phyloP scores from a whole-genome alignment of 2,797 vertebrate genomes.

The Tangara arthus region DNA sequence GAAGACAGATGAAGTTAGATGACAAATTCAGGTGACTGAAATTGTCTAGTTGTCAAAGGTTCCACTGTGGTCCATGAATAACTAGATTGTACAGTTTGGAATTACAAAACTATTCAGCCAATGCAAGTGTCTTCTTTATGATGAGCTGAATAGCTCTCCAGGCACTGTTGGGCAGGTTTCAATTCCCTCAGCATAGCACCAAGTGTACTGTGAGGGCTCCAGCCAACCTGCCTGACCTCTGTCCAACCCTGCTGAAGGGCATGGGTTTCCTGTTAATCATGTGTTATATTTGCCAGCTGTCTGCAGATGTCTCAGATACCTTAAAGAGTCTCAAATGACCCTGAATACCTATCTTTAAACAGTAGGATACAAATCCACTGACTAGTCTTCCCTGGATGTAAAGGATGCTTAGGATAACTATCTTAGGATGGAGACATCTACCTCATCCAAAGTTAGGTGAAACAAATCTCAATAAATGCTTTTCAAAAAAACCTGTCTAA shows the following conservation, averaged over 20 bases:
- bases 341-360: background rate
- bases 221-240: background rate
- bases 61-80: background rate
- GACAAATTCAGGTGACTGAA: background rate
- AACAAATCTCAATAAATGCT: background rate
- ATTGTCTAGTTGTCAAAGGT: background rate
- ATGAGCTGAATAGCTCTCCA: background rate
- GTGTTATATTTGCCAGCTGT: background rate
- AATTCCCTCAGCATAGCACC: background rate
- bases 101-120: background rate
- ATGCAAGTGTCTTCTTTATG: background rate
- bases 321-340: conserved; percentile 1
- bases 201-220: background rate
- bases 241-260: background rate
- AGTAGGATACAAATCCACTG: background rate
- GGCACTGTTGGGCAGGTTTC: background rate
- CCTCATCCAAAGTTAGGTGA: background rate
- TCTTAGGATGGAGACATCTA: background rate
- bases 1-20: background rate
- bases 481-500: background rate
- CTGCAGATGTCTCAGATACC: conserved; percentile 3
- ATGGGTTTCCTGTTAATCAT: background rate
- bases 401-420: background rate
- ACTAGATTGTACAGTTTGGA: background rate
- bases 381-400: background rate